Base-by-base conservation (phyloP, 2,888 invertebrate species). In the Brenthis hecate region DNA sequence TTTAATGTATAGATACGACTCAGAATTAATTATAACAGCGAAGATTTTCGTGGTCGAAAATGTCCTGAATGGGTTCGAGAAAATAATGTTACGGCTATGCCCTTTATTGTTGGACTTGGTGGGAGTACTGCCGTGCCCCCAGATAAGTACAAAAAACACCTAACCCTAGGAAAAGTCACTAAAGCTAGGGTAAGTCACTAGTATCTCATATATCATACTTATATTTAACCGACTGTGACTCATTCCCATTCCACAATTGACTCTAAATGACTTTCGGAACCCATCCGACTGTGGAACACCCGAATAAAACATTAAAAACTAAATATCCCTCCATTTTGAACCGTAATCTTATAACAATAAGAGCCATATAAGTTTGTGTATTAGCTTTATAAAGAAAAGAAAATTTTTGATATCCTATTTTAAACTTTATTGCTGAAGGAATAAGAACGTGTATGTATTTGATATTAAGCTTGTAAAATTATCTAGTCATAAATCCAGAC, bases 251-350 rank as follows among this genome's bases (percentile, higher is more conserved):
- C 66, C 61, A 70, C 65, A 54, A 66, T 60, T 54, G 54, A 56
- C 32, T n/a, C 32, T 36, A 68, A 71, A 71, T 71, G 68, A 71
- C 68, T 63, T 55, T 68, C 68, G 65, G 68, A 71, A 68, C 57
- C 62, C 43, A 56, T 56, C 56, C 50, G 60, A 65, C 56, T 55
- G 60, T 65, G 48, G 48, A 32, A 60, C 56, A 36, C 56, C 47
- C n/a, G 47, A 47, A 55, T n/a, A 51, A 43, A n/a, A n/a, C 28
- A 13, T 13, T n/a, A 50, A 13, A 60, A 64, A 56, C 3, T 13
- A 48, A 13, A 47, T 23, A 43, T 14, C 23, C 23, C 23, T 23
- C 47, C 0, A 68, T 54, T 56, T 43, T 65, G 14, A 13, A 48
- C 65, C 23, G 36, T 70, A 68, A 56, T 50, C 1, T n/a, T 0